Evolutionary conservation across 2,888 invertebrate genomes (phyloP), one percentile per base, ranked within the genome.

Genomic region (Bunonema sp.): DNA sequence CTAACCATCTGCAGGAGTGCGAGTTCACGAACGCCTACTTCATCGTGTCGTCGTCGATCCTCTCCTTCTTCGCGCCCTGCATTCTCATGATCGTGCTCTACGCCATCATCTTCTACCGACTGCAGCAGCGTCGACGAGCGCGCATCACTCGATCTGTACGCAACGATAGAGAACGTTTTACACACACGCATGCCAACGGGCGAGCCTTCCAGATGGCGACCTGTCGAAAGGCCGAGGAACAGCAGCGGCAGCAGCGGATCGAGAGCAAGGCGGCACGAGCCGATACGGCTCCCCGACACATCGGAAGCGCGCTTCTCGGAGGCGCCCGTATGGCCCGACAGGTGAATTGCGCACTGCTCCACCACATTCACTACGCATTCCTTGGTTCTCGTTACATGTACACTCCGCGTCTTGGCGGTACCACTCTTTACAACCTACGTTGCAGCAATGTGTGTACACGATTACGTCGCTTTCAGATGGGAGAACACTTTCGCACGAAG

Each of bases 51-150:
- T 93, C 91, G 12, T 93, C 93, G 40, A 77, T 97, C 58, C 85
- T 86, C 54, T 93, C 93, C 65, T 97, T 97, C 78, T 97, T 89
- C 74, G 88, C 97, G 67, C 97, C 97, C 28, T 85, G 91, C 68
- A 81, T 89, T 69, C 84, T 91, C 70, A 93, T 97, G 89, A 84
- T 93, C 72, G 84, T 84, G 72, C 80, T 93, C 44, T 93, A 93
- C 74, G 88, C 84, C 76, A 55, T 65, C 19, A 93, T 97, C 74
- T 93, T 97, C 77, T 82, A 83, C 79, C 88, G 89, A 60, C 59
- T 75, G 22, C 60, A 70, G 16, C 54, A 66, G 39, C 49, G 74
- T n/a, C 61, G 62, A 46, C 38, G 56, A 34, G 65, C 63, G 4
- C 41, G 61, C 16, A 50, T n/a, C n/a, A n/a, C n/a, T n/a, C n/a